Evolutionary conservation across 2,888 invertebrate genomes (phyloP).

Genomic region (Lucinisca nassula): DNA sequence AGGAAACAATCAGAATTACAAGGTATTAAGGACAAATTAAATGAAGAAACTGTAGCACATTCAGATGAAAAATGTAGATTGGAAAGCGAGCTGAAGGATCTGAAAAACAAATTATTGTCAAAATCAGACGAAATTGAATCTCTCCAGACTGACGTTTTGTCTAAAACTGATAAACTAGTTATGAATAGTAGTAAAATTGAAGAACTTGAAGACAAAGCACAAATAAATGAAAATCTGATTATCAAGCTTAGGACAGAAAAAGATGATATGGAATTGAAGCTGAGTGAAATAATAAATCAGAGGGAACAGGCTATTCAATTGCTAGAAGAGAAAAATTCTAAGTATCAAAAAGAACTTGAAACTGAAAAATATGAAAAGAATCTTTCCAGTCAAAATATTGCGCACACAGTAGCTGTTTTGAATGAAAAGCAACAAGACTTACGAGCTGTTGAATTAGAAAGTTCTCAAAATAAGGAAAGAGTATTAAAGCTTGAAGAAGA

Average conservation of each 20-base stretch:
- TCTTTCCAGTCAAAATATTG: slow-evolving; percentile 2
- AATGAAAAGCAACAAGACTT: neutral
- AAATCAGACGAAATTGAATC: slow-evolving; percentile 24
- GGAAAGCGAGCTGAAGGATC: slow-evolving; percentile 31
- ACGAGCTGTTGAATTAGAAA: slow-evolving; percentile 27
- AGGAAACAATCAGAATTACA: slow-evolving; percentile 33
- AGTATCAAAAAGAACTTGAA: slow-evolving; percentile 36
- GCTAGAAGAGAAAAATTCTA: slow-evolving; percentile 29
- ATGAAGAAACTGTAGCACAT: slow-evolving; percentile 42
- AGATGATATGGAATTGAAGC: neutral
- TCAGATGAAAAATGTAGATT: slow-evolving; percentile 36
- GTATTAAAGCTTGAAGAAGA: slow-evolving; percentile 40
- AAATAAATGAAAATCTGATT: slow-evolving; percentile 6
- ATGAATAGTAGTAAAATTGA: neutral
- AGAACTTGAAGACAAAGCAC: slow-evolving; percentile 8
- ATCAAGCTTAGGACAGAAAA: slow-evolving; percentile 8
- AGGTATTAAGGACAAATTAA: slow-evolving; percentile 41
- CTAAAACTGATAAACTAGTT: neutral
- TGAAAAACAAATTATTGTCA: slow-evolving; percentile 22
- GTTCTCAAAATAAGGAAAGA: neutral
- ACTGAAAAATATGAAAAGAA: slow-evolving; percentile 14
- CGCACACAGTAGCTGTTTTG: neutral
- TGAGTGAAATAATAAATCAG: slow-evolving; percentile 21
- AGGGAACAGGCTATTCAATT: slow-evolving; percentile 12
- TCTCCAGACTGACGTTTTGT: neutral